Evolutionary conservation across 23 tunicate genomes (phyloP).

Genomic region (Diplosoma virens): DNA sequence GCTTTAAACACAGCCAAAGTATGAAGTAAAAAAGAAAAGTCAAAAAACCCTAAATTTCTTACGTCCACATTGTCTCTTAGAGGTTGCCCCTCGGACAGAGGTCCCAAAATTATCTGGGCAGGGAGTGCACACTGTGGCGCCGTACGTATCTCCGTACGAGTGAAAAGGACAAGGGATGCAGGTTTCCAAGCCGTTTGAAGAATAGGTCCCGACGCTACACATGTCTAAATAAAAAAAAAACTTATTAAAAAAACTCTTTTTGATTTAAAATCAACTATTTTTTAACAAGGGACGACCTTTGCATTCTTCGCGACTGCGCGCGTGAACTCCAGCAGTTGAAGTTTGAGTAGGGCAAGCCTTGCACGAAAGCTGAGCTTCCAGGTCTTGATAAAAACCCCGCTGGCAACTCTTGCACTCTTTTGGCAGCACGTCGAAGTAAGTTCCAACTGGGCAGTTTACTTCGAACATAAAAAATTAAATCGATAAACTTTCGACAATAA

Average conservation of each 20-base stretch:
- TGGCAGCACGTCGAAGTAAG: constrained; percentile 54
- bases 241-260: too few relatives aligned
- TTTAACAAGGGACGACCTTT: constrained; percentile 51
- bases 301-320: constrained; percentile 67
- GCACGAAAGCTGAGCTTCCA: constrained; percentile 85
- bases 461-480: not conserved
- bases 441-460: constrained; percentile 92
- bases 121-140: constrained; percentile 52
- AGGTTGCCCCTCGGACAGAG: constrained; percentile 42
- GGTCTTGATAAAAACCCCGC: constrained; percentile 75
- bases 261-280: too few relatives aligned
- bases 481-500: not conserved
- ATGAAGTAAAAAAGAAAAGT: too few relatives aligned
- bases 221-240: constrained; percentile 33
- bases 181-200: constrained; percentile 59
- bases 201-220: constrained; percentile 57
- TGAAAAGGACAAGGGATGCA: constrained; percentile 63
- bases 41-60: too few relatives aligned
- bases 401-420: constrained; percentile 64
- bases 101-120: constrained; percentile 85
- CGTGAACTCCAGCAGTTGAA: constrained; percentile 49
- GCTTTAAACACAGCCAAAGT: too few relatives aligned
- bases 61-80: constrained; percentile 65
- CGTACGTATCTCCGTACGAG: constrained; percentile 45
- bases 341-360: constrained; percentile 73